These are phyloP conservation scores for Vidua chalybeata DNA, from an alignment of 2,113 vertebrate species.

Conservation along the genomic window DNA sequence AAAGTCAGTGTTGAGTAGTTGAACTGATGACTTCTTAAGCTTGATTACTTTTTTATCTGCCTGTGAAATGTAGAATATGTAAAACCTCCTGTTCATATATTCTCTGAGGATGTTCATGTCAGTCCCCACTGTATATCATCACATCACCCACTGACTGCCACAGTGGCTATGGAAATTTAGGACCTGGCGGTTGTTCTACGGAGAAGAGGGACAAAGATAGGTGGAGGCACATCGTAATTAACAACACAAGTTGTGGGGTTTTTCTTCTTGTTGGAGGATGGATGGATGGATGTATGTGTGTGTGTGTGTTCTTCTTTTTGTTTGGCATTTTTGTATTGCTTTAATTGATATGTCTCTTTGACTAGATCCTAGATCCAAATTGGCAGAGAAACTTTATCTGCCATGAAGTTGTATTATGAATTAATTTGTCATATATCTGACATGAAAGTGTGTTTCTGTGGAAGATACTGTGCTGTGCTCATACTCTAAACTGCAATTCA, in stretches of 20 bases:
- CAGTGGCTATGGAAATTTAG: not conserved
- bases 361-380: not conserved
- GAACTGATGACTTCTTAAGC: conserved; percentile 28
- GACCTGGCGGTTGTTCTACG: not conserved
- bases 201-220: not conserved
- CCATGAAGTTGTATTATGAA: not conserved
- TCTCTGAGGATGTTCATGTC: not conserved
- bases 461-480: not conserved
- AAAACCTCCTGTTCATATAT: not conserved
- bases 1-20: not conserved
- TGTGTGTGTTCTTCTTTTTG: not conserved
- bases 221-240: fast-evolving
- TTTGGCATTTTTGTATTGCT: not conserved
- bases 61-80: not conserved
- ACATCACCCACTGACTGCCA: not conserved
- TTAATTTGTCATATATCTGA: not conserved
- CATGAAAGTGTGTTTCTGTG: not conserved
- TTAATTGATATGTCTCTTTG: not conserved
- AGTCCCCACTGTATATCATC: not conserved
- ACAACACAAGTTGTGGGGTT: not conserved
- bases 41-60: conserved; percentile 36
- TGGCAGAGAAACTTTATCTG: not conserved
- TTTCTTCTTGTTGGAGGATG: not conserved
- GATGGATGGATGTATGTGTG: not conserved
- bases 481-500: not conserved